Base-by-base conservation (phyloP, 1,140 invertebrate species). In the Lethrus apterus region DNA sequence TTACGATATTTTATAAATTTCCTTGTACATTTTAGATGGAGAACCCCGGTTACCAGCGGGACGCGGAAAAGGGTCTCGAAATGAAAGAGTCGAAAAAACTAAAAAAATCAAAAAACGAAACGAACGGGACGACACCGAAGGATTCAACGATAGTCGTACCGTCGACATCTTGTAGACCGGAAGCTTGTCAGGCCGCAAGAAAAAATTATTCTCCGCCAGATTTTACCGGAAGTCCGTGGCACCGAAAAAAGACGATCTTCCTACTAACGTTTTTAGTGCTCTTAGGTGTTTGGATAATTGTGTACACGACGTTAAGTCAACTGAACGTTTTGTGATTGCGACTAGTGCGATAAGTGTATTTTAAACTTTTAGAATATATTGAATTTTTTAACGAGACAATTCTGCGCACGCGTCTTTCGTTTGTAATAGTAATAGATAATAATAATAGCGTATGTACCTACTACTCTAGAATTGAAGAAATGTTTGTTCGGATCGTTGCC, bases 191-290 rank as follows among this genome's bases (percentile, higher is more conserved):
- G 44, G 41, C 52, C 5, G 59, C 60, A 9, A 50, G 64, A 38
- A 58, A 57, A 32, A 51, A 52, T 21, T 62, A 55, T 33, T 56
- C 53, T 33, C 55, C 61, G 1, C 59, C 60, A 2, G 58, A 66
- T 46, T 46, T 66, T n/a, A 30, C 43, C 1, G 70, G 71, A 36
- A 71, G 65, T 38, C 72, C 72, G 1, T 75, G 73, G 72, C 69
- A 75, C 32, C 51, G 55, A 2, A 62, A 68, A 4, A 75, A 75
- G 46, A 73, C 71, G 0, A 52, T 70, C 21, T 73, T 72, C 49
- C 62, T 75, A 7, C 42, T 74, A 4, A 60, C 54, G 3, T 63
- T 67, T 2, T 64, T 75, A 44, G 55, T 67, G 9, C 59, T 70
- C 0, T 52, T 75, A 0, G 46, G 70, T 10, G 10, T 73, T 1